A percentile compares a stretch with the other conserved stretches of the same genome.
Evolutionary conservation across 2,113 vertebrate genomes (phyloP).

Genomic region (Agapornis roseicollis): DNA sequence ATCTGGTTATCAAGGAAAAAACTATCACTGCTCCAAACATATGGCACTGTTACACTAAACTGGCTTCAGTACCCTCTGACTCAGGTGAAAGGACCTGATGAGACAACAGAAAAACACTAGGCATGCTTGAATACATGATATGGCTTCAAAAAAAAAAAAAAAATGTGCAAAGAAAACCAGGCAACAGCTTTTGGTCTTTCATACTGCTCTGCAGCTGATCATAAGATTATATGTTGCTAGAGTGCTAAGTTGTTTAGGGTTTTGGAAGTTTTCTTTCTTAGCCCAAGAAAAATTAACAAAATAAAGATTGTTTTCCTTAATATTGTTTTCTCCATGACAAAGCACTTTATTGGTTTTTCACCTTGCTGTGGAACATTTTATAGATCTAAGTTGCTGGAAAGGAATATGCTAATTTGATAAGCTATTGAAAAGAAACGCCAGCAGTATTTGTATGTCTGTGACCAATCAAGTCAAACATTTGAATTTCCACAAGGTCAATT

Average conservation of each 20-base stretch:
- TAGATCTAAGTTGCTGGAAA: neutral
- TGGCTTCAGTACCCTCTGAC: conserved; percentile 13
- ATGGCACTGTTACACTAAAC: conserved; percentile 56
- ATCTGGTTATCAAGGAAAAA: conserved; percentile 71
- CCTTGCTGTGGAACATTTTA: neutral
- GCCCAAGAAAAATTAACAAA: neutral
- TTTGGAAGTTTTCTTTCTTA: neutral
- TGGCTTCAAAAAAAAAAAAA: neutral
- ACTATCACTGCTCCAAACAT: conserved; percentile 58
- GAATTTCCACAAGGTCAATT: conserved; percentile 17
- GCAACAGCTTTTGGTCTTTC: neutral
- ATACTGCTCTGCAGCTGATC: neutral
- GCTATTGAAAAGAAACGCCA: neutral
- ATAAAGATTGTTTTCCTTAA: neutral
- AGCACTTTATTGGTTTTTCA: neutral
- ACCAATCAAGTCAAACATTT: conserved; percentile 18
- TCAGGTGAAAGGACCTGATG: conserved; percentile 12
- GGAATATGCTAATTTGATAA: conserved; percentile 29
- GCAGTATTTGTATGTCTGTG: neutral
- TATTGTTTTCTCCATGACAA: neutral
- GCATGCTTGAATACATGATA: neutral
- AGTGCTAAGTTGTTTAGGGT: neutral
- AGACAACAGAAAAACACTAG: neutral
- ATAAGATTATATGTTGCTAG: neutral
- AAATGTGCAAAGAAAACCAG: neutral